Evolutionary conservation across 2,888 invertebrate genomes (phyloP).

Genomic region (Platycnemis pennipes): DNA sequence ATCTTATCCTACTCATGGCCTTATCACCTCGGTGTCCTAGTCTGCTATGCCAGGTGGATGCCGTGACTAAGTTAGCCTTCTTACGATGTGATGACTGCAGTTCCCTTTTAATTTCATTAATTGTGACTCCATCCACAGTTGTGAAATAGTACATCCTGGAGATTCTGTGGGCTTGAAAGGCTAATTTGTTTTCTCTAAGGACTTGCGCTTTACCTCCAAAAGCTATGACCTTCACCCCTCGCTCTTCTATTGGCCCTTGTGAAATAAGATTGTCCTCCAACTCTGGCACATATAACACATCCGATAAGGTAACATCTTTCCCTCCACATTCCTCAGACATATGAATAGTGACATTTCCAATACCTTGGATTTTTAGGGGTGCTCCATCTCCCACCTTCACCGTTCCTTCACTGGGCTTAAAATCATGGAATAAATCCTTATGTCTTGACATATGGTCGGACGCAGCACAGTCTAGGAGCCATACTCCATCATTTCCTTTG

Average conservation of each 20-base stretch:
- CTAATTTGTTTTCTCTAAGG: background rate
- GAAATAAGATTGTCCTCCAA: slow-evolving; percentile 11
- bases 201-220: background rate
- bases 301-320: background rate
- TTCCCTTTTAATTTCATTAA: too few species aligned
- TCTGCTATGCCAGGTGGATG: too few species aligned
- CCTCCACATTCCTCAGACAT: background rate
- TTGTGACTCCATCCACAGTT: too few species aligned
- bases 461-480: background rate
- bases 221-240: slow-evolving; percentile 1
- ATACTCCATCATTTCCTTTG: background rate
- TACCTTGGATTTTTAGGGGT: slow-evolving; percentile 11
- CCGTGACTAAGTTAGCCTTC: too few species aligned
- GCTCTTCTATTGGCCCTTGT: slow-evolving; percentile 23
- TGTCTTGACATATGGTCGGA: slow-evolving; percentile 11
- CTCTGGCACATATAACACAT: background rate
- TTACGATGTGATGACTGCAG: too few species aligned
- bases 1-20: too few species aligned
- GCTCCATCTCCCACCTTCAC: background rate
- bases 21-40: too few species aligned
- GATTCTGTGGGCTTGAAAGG: background rate
- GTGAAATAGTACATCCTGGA: too few species aligned
- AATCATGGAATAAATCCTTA: background rate
- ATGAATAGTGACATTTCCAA: background rate
- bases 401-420: background rate